Evolutionary conservation across 1,140 invertebrate species (phyloP), one percentile per base, ranked within the genome.

Genomic region (Cylas formicarius): DNA sequence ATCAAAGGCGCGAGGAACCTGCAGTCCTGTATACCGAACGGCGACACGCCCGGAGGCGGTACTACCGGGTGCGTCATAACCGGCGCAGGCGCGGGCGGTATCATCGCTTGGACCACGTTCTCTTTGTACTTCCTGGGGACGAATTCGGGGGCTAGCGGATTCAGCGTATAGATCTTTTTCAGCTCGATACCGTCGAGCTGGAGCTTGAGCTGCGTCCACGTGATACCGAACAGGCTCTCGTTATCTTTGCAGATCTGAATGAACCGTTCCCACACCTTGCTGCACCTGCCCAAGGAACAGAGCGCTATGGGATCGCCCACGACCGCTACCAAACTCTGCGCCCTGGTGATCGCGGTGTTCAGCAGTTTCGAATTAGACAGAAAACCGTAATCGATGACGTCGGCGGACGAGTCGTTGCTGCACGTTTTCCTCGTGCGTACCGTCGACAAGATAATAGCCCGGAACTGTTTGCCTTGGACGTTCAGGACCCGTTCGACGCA

Each of bases 391-490:
- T 90, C 85, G 24, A 80, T 71, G 26, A 81, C 74, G 28, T 83
- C 77, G 29, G 82, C 77, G 28, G 39, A 61, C 42, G 50, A 53
- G 11, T 50, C 65, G 60, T 67, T 69, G 62, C 68, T 68, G 62
- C 84, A 89, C 1, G 82, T 86, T 37, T 78, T 70, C 28, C 82
- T 67, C 1, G 87, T 91, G 4, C 88, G 70, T 1, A 92, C 88
- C 0, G 86, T 90, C 14, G 84, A 89, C 23, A 92, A 68, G 52
- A 93, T 84, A 19, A 92, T 80, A 0, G 84, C 86, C 7, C 86
- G 72, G 58, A 91, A 93, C 65, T 92, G 86, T 63, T 91, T 91
- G 63, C 86, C 86, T 70, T 92, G 89, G 0, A 90, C 86, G 68
- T 92, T 92, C 0, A 89, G 69, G 7, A 91, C 86, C 45, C 87